Base-by-base conservation (phyloP, 1,140 invertebrate species). In the Lordiphosa clarofinis region DNA sequence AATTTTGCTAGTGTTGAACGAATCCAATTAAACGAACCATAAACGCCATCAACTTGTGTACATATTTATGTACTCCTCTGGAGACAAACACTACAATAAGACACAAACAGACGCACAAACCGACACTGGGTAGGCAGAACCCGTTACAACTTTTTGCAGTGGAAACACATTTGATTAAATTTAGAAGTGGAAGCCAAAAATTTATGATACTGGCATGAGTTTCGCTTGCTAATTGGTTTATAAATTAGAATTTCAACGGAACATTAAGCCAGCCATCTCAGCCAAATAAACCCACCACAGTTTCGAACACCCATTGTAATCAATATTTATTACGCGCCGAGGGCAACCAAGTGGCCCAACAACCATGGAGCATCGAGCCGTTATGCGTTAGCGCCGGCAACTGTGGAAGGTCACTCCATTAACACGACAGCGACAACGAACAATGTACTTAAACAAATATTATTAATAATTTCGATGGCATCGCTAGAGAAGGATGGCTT, bases 161-260 rank as follows among this genome's bases (percentile, higher is more conserved):
- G 52, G 35, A 38, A 62, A 68, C 48, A 63, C 35, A 55, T 69
- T 69, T 72, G 65, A 72, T 72, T 68, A 72, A 69, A 72, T 72
- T 72, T 60, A 31, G 28, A 31, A 31, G 69, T 56, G 69, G 65
- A 46, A 47, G 59, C 60, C 52, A 52, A 33, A 42, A 64, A 72
- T 72, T 72, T 72, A 72, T 72, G 69, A 60, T 13, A 56, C 40
- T 38, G 37, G 52, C 60, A 59, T 69, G 65, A 69, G 69, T 66
- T 72, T 69, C 53, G 69, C 24, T 55, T 72, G 69, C 69, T 72
- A 72, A 72, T 72, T 72, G 69, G 65, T 72, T 72, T 72, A 72
- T 72, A 69, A 72, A 72, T 72, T 72, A 72, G 69, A 69, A 64
- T 72, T 72, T 72, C 65, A 69, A 69, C 69, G 69, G 39, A 64